Conservation (phyloP, 2,888 invertebrate genomes). For the Oxycera nigricornis region DNA sequence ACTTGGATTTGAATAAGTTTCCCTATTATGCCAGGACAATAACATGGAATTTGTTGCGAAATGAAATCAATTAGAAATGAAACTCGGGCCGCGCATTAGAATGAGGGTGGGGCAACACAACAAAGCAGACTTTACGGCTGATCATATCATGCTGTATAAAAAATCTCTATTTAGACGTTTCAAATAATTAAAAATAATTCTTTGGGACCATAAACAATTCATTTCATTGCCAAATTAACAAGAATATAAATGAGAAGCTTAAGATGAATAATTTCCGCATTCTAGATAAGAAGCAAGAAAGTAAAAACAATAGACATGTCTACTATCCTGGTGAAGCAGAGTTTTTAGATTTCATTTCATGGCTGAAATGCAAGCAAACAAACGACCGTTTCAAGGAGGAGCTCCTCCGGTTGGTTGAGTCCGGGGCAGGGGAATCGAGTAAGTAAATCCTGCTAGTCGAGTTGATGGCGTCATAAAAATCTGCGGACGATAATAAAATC, state of each 20-base stretch:
- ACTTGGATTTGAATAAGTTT: too few relatives aligned
- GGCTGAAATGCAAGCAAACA: not conserved
- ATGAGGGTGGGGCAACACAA: too few relatives aligned
- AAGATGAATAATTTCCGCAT: not conserved
- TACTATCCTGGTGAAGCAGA: not conserved
- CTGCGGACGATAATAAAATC: conserved; percentile 33
- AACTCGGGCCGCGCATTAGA: too few relatives aligned
- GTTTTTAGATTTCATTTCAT: conserved; percentile 10
- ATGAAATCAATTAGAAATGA: too few relatives aligned
- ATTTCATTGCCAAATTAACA: not conserved
- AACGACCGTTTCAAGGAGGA: not conserved
- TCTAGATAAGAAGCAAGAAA: not conserved
- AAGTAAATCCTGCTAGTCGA: conserved; percentile 19
- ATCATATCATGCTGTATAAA: too few relatives aligned
- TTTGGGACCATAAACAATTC: not conserved
- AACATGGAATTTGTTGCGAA: too few relatives aligned
- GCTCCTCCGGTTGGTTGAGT: not conserved
- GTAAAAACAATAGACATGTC: not conserved
- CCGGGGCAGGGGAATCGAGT: not conserved
- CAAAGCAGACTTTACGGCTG: too few relatives aligned
- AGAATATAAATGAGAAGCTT: not conserved
- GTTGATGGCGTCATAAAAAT: conserved; percentile 37
- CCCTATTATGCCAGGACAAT: too few relatives aligned
- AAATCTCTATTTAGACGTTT: too few relatives aligned
- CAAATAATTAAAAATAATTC: not conserved